These are phyloP conservation scores for Magallana gigas DNA, from an alignment of 1,140 invertebrate genomes.

Conservation along the genomic window DNA sequence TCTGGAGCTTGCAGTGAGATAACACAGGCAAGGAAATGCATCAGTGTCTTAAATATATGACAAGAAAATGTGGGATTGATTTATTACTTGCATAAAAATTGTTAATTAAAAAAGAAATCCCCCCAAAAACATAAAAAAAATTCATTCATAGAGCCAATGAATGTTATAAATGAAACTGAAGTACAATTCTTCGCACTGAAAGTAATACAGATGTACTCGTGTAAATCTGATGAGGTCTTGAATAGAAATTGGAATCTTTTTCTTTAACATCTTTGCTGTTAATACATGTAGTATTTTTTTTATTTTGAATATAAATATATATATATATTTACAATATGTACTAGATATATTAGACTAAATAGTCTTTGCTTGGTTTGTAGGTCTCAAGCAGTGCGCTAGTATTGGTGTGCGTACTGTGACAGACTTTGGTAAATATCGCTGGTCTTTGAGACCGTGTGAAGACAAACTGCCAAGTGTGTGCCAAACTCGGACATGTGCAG, in stretches of 20 bases:
- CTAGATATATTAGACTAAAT: not conserved
- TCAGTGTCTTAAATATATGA: not conserved
- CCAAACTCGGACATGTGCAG: conserved; percentile 41
- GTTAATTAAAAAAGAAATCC: not conserved
- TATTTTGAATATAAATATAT: no score
- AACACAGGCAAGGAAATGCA: not conserved
- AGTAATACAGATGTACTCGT: no score
- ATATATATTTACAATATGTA: not conserved
- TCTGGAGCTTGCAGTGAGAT: not conserved
- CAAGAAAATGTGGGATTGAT: not conserved
- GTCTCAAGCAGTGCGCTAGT: conserved; percentile 34
- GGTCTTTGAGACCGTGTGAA: conserved; percentile 35
- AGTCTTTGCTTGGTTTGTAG: not conserved
- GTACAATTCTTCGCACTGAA: no score
- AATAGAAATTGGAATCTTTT: no score
- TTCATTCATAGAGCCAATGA: no score
- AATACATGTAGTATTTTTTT: no score
- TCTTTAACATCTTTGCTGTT: no score
- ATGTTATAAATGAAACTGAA: no score
- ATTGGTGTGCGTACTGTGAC: conserved; percentile 16
- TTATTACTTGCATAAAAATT: not conserved
- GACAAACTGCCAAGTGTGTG: conserved; percentile 40
- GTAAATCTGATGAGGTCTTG: no score
- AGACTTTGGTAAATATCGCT: conserved; percentile 39
- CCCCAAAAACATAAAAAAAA: no score